phyloP scores from a whole-genome alignment of 2,797 vertebrate species.

The Eleutherodactylus coqui region DNA sequence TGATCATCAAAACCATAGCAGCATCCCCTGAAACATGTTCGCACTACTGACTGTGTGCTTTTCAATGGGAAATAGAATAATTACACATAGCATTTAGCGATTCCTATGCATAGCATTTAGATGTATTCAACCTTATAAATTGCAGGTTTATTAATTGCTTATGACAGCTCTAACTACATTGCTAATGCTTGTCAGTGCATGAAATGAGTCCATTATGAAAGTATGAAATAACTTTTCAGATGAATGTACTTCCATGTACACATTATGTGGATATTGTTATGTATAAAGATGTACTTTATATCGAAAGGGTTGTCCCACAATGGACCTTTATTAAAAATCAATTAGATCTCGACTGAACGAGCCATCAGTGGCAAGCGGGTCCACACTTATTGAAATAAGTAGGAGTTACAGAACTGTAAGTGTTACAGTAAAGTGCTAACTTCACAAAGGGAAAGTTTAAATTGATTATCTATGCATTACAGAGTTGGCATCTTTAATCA shows the following conservation, averaged over 20 bases:
- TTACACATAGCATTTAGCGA: slow-evolving; percentile 4
- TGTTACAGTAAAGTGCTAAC: no score
- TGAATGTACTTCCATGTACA: not conserved
- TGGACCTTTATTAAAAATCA: no score
- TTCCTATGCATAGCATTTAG: slow-evolving; percentile 4
- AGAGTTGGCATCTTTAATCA: no score
- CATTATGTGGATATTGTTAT: no score
- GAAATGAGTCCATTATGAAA: not conserved
- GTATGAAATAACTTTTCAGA: not conserved
- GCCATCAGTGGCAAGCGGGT: no score
- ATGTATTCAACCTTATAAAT: slow-evolving; percentile 1
- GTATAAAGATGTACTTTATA: no score
- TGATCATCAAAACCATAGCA: not conserved
- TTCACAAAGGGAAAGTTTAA: no score
- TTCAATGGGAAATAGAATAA: slow-evolving; percentile 9
- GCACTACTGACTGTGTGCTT: not conserved
- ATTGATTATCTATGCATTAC: no score
- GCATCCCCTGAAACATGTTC: slow-evolving; percentile 24
- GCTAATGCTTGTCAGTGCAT: slow-evolving; percentile 20
- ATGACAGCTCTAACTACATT: not conserved
- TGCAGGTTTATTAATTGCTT: slow-evolving; percentile 16
- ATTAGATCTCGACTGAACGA: no score
- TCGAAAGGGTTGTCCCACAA: no score
- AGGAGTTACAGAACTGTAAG: no score
- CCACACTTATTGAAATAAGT: no score